Evolutionary conservation across 2,113 vertebrate genomes (phyloP).

Genomic region (Bubo blakistoni): DNA sequence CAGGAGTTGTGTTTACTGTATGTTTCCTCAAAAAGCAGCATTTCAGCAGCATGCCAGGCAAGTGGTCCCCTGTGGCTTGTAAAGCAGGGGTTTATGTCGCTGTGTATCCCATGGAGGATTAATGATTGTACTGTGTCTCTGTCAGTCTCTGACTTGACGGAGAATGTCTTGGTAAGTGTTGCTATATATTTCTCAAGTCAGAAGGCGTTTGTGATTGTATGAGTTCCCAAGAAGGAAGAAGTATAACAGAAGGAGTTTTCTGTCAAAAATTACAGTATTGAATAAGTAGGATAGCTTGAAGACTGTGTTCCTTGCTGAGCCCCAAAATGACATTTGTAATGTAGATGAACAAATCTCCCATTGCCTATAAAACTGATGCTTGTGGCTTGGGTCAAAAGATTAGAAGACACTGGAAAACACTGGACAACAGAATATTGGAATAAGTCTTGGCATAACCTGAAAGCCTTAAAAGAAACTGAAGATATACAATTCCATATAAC

Average conservation of each 20-base stretch:
- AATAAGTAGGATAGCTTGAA: background rate
- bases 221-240: background rate
- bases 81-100: background rate
- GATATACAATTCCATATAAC: background rate
- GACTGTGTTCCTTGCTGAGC: background rate
- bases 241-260: background rate
- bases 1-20: background rate
- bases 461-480: background rate
- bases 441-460: background rate
- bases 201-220: background rate
- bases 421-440: background rate
- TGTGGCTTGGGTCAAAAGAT: background rate
- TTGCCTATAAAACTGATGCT: background rate
- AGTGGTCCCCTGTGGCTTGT: background rate
- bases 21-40: background rate
- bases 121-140: background rate
- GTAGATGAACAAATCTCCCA: background rate
- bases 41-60: background rate
- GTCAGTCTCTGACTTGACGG: background rate
- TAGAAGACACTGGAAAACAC: background rate
- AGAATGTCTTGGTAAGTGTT: background rate
- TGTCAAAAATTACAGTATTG: background rate
- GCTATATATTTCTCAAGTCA: background rate
- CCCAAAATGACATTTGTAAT: background rate
- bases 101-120: background rate